Conservation (phyloP, 2,797 vertebrate species). For the Echiichthys vipera region DNA sequence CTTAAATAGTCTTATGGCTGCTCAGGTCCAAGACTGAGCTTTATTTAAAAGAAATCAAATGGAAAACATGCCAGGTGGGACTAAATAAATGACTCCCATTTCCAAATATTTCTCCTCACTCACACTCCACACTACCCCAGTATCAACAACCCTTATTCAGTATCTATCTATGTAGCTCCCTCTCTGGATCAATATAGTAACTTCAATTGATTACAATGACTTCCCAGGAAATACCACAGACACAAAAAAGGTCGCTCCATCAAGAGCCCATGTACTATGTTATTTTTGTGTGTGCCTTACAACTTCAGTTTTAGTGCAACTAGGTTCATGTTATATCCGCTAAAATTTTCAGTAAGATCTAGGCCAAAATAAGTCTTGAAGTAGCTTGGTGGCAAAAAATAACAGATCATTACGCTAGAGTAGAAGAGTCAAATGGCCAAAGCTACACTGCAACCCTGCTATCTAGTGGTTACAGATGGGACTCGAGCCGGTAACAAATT, state of each 20-base stretch:
- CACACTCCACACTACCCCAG: background rate
- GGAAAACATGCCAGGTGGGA: background rate
- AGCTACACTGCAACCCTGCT: too few relatives aligned
- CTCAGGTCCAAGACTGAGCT: background rate
- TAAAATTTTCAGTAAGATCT: background rate
- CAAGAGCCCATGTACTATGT: background rate
- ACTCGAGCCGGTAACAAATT: too few relatives aligned
- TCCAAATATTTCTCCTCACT: slow-evolving; percentile 10
- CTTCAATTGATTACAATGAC: slow-evolving; percentile 42
- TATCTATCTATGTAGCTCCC: background rate
- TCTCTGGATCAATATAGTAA: slow-evolving; percentile 49
- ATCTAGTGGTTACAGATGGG: too few relatives aligned
- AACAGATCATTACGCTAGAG: too few relatives aligned
- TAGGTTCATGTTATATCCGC: background rate
- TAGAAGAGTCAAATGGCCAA: too few relatives aligned
- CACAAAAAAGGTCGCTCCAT: slow-evolving; percentile 21
- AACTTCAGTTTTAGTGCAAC: background rate
- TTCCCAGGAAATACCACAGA: slow-evolving; percentile 12
- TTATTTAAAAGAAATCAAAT: background rate
- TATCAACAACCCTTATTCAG: slow-evolving; percentile 8
- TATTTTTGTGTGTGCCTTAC: background rate
- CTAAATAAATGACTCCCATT: background rate
- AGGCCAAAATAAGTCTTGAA: background rate
- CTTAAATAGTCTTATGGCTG: slow-evolving; percentile 2
- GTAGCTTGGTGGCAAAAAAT: background rate